Base-by-base conservation (phyloP, 2,797 vertebrate species). In the Falco rusticolus region DNA sequence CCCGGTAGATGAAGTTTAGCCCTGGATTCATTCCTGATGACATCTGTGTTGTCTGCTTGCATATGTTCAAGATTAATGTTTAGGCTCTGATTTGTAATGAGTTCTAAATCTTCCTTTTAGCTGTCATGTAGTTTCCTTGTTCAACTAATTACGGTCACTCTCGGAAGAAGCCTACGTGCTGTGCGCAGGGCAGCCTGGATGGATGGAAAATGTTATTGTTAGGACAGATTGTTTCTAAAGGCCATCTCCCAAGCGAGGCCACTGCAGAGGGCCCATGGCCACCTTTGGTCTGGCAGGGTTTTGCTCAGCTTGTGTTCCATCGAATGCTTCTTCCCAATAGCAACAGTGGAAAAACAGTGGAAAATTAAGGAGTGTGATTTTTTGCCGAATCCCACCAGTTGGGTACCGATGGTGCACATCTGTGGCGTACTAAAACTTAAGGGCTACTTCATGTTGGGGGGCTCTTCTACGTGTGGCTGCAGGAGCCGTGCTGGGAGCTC, bases 221-320 rank as follows among this genome's bases (percentile, higher is more conserved):
- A 0, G 53, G 68, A 60, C 80, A 34, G 60, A 3, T 29, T 0
- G 47, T 78, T 84, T 26, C 82, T 22, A 0, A 37, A 50, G 78
- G 84, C 81, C 41, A 6, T 18, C 57, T 57, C 51, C 65, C 48
- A 9, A 4, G 29, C 4, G 50, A 39, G 33, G 54, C n/a, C 71
- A 1, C 34, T 1, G 51, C 13, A 1, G 9, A 13, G 63, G 4
- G 54, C 22, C 25, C 75, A 2, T 0, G 8, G 22, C n/a, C 16
- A 14, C 84, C 54, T 87, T 68, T 59, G 6, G 9, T 6, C 78
- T 5, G 31, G 51, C 25, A 17, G 43, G 4, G 4, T 39, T 70
- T 39, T 21, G 50, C 50, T 59, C 31, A 12, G 29, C 47, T 45
- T 51, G 33, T 16, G 39, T 41, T 37, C n/a, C 19, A 24, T 8